Evolutionary conservation across 2,888 invertebrate species (phyloP), one percentile per base, ranked within the genome.

Genomic region (Marasmarcha lunaedactyla): DNA sequence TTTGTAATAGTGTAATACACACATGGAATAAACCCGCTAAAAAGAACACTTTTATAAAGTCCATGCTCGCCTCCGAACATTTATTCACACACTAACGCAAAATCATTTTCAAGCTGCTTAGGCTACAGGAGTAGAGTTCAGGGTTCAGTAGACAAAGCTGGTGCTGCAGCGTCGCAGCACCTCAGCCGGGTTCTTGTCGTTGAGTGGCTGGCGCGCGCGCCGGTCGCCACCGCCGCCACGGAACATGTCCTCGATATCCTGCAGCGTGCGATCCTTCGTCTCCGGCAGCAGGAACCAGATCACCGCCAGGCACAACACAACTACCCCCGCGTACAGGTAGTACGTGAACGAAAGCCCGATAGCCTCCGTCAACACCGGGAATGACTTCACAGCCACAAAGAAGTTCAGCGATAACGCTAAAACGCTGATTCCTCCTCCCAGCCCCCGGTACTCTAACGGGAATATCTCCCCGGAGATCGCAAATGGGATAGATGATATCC

Each of bases 391-490:
- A 11, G 88, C 87, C 1, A 86, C 47, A 50, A 91, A 91, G 47
- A 88, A 87, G 48, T 88, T 86, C n/a, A 87, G 47, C 36, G 88
- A 90, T 6, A 87, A 78, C 14, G 86, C 85, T 44, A 87, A 81
- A 1, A 88, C 83, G 34, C 88, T 86, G 7, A 90, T 68, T 0
- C 90, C 89, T 9, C 89, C 86, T 1, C 90, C 90, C 2, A 89
- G 63, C 0, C 88, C 89, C 39, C 89, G 73, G 38, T 85, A 85
- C 40, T 84, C 84, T 35, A 86, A 68, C 0, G 90, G 85, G 57
- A 90, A 90, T 14, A 91, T 79, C 59, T 92, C 91, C 0, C 90
- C 90, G 39, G 89, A 87, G 66, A 91, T 81, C 10, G 90, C 86
- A 74, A 91, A 92, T 0, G 91, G 90, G 45, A 92, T 68, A 0